phyloP scores from a whole-genome alignment of 2,888 invertebrate species.

The Drosophila tripunctata region DNA sequence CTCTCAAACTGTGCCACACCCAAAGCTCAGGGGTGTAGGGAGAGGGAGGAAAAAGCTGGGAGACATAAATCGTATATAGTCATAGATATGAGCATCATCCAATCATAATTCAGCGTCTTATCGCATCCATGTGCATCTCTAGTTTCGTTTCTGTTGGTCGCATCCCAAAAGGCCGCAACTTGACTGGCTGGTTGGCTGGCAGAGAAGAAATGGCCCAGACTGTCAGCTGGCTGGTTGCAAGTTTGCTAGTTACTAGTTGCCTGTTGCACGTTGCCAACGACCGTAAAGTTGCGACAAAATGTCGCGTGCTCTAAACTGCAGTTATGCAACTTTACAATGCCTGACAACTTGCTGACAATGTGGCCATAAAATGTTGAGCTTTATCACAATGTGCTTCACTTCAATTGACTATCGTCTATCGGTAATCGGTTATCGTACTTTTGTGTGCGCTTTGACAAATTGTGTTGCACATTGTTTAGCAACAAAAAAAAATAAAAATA shows the following conservation, averaged over 20 bases:
- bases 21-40: conserved; percentile 3
- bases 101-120: conserved; percentile 74
- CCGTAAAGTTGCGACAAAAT: conserved; percentile 78
- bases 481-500: too few species aligned
- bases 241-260: too few species aligned
- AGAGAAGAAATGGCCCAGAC: conserved; percentile 9
- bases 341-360: conserved; percentile 67
- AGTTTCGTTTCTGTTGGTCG: conserved; percentile 51
- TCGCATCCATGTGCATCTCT: conserved; percentile 67
- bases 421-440: conserved; percentile 1
- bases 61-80: conserved; percentile 20
- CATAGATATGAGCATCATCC: conserved; percentile 64
- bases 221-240: conserved; percentile 29
- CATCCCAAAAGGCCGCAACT: conserved; percentile 15
- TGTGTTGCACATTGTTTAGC: conserved; percentile 12
- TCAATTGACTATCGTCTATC: conserved; percentile 9
- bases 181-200: conserved; percentile 5
- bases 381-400: conserved; percentile 51
- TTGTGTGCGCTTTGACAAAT: conserved; percentile 16
- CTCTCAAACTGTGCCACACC: background rate
- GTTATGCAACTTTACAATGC: conserved; percentile 78
- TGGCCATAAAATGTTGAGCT: conserved; percentile 61
- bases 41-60: too few species aligned
- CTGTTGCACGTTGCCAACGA: too few species aligned
- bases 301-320: conserved; percentile 79